Base-by-base conservation (phyloP, 64 coral and sea anemone species). In the Pachyseris speciosa region DNA sequence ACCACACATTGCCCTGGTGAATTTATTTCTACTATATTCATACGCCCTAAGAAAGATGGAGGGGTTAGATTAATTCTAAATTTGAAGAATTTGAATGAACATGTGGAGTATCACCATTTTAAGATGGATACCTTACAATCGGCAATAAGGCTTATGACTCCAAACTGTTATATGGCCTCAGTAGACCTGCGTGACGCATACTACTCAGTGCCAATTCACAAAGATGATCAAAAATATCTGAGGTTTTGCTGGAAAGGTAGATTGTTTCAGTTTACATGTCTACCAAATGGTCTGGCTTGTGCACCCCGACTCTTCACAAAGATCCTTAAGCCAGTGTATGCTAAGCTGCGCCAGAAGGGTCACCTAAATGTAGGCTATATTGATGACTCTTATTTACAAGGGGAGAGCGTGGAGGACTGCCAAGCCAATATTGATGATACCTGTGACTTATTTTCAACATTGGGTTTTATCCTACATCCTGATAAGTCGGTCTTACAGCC, bases 71-170 rank as follows among this genome's bases (percentile, higher is more conserved):
- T 78, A 6, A 89, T 89, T 74, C 87, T 89, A 11, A 89, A 89
- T 89, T 67, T 79, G 50, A 89, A 89, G 49, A 79, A 67, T 58
- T 74, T 89, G 53, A 69, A 89, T 67, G 74, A 79, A 61, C 57
- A 89, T 75, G 72, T 89, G 34, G 72, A 89, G 22, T 78, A 89
- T 48, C 64, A 75, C 40, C 87, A 89, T 77, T 89, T 89, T 89
- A 89, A 78, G 73, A 89, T 89, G 73, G 72, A 69, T 44, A 78
- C 73, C 19, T 64, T 89, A 64, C 29, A 75, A 66, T 78, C 73
- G 64, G 75, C 45, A 52, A 0, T 89, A 19, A 39, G 57, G 28
- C 45, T 78, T 24, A 77, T 89, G 53, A 40, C 37, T 69, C 40
- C 75, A 47, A 79, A 89, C 60, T 89, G 87, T 37, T 65, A 64